These are phyloP conservation scores for Thymelicus sylvestris DNA, from an alignment of 2,888 invertebrate genomes.

Conservation along the genomic window DNA sequence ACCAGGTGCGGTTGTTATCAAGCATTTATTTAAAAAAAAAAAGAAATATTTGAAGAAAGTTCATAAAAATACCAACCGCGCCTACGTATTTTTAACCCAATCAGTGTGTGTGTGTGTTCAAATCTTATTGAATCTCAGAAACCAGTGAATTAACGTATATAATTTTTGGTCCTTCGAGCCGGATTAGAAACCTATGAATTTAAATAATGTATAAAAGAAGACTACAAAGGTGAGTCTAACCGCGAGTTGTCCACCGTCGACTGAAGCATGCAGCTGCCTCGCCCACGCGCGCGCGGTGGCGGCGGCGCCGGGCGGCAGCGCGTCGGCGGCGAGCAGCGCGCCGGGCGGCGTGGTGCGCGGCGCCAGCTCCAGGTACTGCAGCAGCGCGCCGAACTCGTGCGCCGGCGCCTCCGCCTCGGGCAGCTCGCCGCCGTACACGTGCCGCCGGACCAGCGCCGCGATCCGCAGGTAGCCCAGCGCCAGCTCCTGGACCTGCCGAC, in stretches of 20 bases:
- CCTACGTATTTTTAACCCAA: too few species aligned
- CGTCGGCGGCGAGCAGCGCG: constrained; percentile 44
- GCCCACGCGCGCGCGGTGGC: constrained; percentile 62
- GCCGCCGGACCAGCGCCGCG: constrained; percentile 92
- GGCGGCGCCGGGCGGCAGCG: constrained; percentile 41
- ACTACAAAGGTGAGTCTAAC: constrained; percentile 46
- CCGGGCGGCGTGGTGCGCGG: constrained; percentile 43
- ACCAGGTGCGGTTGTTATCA: too few species aligned
- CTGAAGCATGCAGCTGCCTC: constrained; percentile 60
- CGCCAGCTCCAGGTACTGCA: constrained; percentile 90
- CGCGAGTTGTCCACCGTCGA: constrained; percentile 67
- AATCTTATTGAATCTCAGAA: too few species aligned
- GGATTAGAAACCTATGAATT: not conserved
- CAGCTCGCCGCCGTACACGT: constrained; percentile 91
- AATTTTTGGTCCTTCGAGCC: not conserved
- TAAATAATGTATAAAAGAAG: too few species aligned
- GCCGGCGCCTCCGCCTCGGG: constrained; percentile 87
- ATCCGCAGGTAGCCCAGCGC: constrained; percentile 94
- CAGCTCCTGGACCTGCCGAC: constrained; percentile 88
- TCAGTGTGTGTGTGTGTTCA: too few species aligned
- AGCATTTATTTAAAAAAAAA: too few species aligned
- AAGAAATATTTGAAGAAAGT: too few species aligned
- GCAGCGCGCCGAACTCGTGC: constrained; percentile 91
- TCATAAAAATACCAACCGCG: too few species aligned
- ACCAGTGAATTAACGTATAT: too few species aligned